Evolutionary conservation across 1,140 invertebrate species (phyloP).

Genomic region (Sitodiplosis mosellana): DNA sequence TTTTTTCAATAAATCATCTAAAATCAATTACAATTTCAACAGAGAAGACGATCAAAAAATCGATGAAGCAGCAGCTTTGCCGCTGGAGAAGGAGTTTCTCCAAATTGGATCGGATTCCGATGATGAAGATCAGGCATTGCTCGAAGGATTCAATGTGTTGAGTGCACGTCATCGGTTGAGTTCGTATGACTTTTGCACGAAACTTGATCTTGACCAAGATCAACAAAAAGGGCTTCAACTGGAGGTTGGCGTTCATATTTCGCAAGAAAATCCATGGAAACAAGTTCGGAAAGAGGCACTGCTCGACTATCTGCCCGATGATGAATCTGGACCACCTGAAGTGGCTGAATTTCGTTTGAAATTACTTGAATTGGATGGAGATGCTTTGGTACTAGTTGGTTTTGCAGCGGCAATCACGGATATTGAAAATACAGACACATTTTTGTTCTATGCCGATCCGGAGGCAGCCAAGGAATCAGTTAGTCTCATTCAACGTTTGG

Average conservation of each 20-base stretch:
- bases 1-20: too few relatives aligned
- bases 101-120: too few relatives aligned
- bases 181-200: too few relatives aligned
- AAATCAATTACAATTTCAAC: too few relatives aligned
- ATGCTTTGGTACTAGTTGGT: conserved; percentile 40
- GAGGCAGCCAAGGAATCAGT: conserved; percentile 28
- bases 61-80: too few relatives aligned
- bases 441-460: conserved; percentile 31
- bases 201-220: background rate
- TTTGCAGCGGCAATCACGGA: conserved; percentile 41
- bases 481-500: conserved; percentile 32
- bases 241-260: conserved; percentile 35
- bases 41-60: too few relatives aligned
- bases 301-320: conserved; percentile 33
- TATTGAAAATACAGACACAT: conserved; percentile 45
- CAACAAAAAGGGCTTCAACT: conserved; percentile 28
- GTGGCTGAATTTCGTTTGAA: conserved; percentile 22
- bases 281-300: conserved; percentile 38
- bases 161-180: too few relatives aligned
- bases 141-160: too few relatives aligned
- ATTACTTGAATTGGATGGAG: conserved; percentile 27
- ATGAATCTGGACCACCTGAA: conserved; percentile 11
- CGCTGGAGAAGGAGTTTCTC: too few relatives aligned
- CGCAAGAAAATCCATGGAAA: conserved; percentile 54
- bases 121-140: too few relatives aligned